phyloP scores from a whole-genome alignment of 2,888 invertebrate species.

The Mythimna vitellina region DNA sequence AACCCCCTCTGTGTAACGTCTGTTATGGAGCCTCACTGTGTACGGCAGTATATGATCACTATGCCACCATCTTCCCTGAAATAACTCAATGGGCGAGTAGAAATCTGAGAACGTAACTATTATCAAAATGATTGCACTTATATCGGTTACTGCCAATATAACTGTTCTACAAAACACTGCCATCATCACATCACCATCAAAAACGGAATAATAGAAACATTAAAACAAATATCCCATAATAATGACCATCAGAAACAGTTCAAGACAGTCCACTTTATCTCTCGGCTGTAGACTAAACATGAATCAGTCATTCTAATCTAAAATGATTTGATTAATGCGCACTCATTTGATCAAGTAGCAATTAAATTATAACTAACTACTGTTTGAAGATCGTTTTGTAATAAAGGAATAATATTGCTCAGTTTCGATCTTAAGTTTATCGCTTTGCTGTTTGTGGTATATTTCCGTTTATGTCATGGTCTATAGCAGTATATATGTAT shows the following conservation, averaged over 20 bases:
- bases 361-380: conserved; percentile 46
- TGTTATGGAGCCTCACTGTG: no score
- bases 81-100: no score
- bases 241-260: conserved; percentile 11
- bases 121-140: no score
- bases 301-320: conserved; percentile 44
- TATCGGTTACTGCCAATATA: no score
- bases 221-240: conserved; percentile 14
- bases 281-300: conserved; percentile 47
- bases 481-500: no score
- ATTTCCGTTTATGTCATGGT: not conserved
- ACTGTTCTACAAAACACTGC: not conserved
- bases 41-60: no score
- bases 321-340: conserved; percentile 54
- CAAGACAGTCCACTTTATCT: conserved; percentile 22
- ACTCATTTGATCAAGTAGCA: conserved; percentile 29
- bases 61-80: no score
- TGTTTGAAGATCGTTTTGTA: conserved; percentile 27
- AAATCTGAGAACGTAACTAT: no score
- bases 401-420: conserved; percentile 14
- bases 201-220: conserved; percentile 16
- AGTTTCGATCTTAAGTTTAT: conserved; percentile 14
- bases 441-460: not conserved
- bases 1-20: no score
- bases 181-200: not conserved